Conservation (phyloP, 2,113 vertebrate species). For the Sus scrofa region DNA sequence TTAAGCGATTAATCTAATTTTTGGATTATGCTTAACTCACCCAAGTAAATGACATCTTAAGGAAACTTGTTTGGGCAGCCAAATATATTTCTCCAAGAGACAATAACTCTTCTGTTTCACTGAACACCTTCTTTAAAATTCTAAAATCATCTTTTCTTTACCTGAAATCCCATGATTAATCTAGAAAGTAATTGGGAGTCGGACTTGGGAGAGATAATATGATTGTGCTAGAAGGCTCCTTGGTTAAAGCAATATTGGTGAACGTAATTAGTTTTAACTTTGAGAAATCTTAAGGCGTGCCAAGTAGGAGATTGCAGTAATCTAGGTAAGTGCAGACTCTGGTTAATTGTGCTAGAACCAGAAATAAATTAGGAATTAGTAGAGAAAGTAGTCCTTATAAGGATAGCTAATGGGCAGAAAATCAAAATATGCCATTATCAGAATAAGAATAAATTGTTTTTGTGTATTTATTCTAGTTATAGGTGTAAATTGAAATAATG, state of each 20-base stretch:
- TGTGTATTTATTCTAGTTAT: background rate
- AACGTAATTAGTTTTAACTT: constrained; percentile 38
- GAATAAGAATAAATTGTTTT: background rate
- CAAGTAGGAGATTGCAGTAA: background rate
- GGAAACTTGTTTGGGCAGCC: background rate
- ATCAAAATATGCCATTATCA: background rate
- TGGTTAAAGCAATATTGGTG: background rate
- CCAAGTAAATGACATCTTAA: background rate
- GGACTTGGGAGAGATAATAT: background rate
- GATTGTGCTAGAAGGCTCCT: background rate
- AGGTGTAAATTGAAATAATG: background rate
- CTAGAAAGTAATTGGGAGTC: background rate
- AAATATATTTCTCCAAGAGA: background rate
- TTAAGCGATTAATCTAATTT: background rate
- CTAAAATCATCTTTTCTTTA: background rate
- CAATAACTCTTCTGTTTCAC: background rate
- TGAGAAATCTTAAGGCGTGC: background rate
- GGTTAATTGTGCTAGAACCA: background rate
- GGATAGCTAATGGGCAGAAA: background rate
- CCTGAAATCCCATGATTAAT: background rate
- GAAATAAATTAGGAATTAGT: background rate
- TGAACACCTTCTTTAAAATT: background rate
- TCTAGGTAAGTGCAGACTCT: background rate
- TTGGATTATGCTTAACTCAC: background rate
- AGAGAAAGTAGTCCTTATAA: background rate